Evolutionary conservation across 2,888 invertebrate species (phyloP), one percentile per base, ranked within the genome.

Genomic region (Osmoderma eremita): DNA sequence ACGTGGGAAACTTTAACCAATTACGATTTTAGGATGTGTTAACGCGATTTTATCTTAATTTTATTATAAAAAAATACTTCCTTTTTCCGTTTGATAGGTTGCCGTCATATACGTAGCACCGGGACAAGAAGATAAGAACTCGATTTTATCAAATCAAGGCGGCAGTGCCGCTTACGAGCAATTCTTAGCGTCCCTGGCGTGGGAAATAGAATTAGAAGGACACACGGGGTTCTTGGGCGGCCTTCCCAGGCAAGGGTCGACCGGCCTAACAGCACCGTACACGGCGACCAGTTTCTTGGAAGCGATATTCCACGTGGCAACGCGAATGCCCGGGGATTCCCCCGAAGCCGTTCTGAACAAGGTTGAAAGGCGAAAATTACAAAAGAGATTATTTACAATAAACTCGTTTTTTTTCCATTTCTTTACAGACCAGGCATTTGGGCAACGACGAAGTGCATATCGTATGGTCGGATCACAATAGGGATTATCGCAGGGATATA

Each of bases 391-490:
- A n/a, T n/a, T n/a, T n/a, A n/a, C n/a, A n/a, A n/a, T 30, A 30
- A 3, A 1, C 30, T 30, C 4, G 6, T 24, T 50, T 50, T 17
- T 4, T 30, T 24, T 5, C 24, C 3, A 8, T 30, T 1, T 6
- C 1, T 42, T 70, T 83, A 72, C 77, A 92, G 93, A 95, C 96
- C 12, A 89, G 96, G 3, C 98, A 98, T 85, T 86, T 98, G 71
- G 98, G 98, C 51, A 98, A 98, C 83, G 98, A 98, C 82, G 98
- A 98, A 83, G 95, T 99, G 67, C 98, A 98, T 81, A 96, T 99
- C 71, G 97, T 99, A 30, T 99, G 99, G 99, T 97, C 97, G 58
- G 99, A 99, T 80, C 97, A 99, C 83, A 89, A 88, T 82, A 88
- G 97, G 70, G 95, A 97, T 78, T 99, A 99, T 85, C 88, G 97